These are phyloP conservation scores for Alviniconcha marisindica DNA, from an alignment of 1,140 invertebrate genomes.

Conservation along the genomic window DNA sequence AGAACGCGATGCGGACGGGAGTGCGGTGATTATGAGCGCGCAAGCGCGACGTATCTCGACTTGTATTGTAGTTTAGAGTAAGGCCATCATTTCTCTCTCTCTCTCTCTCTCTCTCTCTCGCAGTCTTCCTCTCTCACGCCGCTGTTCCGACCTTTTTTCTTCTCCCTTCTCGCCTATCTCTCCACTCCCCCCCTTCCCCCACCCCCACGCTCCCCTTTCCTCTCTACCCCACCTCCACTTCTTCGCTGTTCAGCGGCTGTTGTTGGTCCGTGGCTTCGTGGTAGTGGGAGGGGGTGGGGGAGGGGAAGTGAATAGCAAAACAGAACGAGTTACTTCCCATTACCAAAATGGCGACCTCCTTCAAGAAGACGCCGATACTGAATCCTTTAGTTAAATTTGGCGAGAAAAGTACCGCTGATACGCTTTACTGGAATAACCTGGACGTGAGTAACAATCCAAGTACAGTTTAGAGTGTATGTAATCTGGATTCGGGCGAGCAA, in stretches of 20 bases:
- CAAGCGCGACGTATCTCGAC: slow-evolving; percentile 34
- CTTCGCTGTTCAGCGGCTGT: too few species aligned
- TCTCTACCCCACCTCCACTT: not conserved
- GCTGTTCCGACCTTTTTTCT: not conserved
- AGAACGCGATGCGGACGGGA: slow-evolving; percentile 35
- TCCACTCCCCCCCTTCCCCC: not conserved
- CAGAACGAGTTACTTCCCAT: not conserved
- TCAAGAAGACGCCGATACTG: slow-evolving; percentile 71
- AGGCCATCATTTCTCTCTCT: slow-evolving; percentile 4
- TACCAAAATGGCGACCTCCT: slow-evolving; percentile 72
- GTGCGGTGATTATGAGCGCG: slow-evolving; percentile 36
- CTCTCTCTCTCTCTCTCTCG: slow-evolving; percentile 50
- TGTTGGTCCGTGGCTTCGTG: too few species aligned
- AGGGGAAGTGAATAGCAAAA: not conserved
- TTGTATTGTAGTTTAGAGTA: slow-evolving; percentile 17
- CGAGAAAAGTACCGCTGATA: slow-evolving; percentile 84
- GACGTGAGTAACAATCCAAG: slow-evolving; percentile 55
- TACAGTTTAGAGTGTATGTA: too few species aligned
- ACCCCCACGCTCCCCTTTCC: not conserved
- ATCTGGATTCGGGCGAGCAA: too few species aligned
- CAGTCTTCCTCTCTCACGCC: not conserved
- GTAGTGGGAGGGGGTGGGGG: not conserved
- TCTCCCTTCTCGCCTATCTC: not conserved
- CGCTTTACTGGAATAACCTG: slow-evolving; percentile 86
- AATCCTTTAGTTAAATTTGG: slow-evolving; percentile 69